A percentile compares a stretch with the other conserved stretches of the same genome.
These are phyloP conservation scores for Pandemis heparana DNA, from an alignment of 2,888 invertebrate genomes.

Conservation along the genomic window DNA sequence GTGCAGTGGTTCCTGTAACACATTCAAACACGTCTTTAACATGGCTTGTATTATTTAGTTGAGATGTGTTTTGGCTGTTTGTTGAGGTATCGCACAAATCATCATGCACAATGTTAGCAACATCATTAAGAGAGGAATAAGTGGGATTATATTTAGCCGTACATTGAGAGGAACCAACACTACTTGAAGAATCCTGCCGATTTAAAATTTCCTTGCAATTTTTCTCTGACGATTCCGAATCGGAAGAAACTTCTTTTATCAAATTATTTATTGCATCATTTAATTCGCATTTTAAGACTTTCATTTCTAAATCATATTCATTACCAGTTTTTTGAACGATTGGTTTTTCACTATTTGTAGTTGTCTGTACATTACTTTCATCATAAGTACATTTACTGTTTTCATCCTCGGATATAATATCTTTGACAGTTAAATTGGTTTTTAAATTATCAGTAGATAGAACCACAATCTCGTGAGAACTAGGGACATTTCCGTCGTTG, in stretches of 20 bases:
- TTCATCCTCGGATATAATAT: constrained; percentile 54
- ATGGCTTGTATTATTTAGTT: constrained; percentile 59
- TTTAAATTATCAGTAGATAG: constrained; percentile 73
- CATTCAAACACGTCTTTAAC: constrained; percentile 78
- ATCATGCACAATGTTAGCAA: constrained; percentile 84
- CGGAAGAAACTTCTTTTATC: constrained; percentile 75
- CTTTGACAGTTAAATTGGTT: constrained; percentile 76
- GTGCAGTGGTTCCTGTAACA: constrained; percentile 66
- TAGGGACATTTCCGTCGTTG: constrained; percentile 22
- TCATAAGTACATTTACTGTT: constrained; percentile 11
- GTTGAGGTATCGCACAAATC: constrained; percentile 58
- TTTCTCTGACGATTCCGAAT: constrained; percentile 66
- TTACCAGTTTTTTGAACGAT: constrained; percentile 46
- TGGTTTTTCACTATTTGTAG: constrained; percentile 20
- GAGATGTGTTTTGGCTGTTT: constrained; percentile 50
- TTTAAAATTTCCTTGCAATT: constrained; percentile 63
- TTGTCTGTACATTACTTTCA: constrained; percentile 31
- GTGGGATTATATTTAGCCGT: constrained; percentile 89
- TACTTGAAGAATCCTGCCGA: constrained; percentile 87
- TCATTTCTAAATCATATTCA: constrained; percentile 72
- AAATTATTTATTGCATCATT: constrained; percentile 80
- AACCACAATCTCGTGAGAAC: constrained; percentile 71
- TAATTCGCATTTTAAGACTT: constrained; percentile 78
- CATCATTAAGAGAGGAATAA: constrained; percentile 86
- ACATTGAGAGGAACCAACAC: constrained; percentile 88